These are phyloP conservation scores for Phrynocephalus versicolor DNA, from an alignment of 2,113 vertebrate species.

Conservation along the genomic window DNA sequence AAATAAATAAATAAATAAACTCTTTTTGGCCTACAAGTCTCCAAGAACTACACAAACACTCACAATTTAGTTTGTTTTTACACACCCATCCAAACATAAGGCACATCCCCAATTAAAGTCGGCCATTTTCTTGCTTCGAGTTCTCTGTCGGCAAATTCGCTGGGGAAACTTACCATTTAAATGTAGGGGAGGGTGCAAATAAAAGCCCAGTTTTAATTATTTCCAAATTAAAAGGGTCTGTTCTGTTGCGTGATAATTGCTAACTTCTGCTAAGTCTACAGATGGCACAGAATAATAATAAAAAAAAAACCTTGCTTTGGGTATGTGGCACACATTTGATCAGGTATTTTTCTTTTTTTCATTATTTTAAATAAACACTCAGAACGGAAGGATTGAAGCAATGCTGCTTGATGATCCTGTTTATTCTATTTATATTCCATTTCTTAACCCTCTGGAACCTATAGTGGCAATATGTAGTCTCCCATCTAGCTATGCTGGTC, in stretches of 20 bases:
- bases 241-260: slow-evolving; percentile 34
- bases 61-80: background rate
- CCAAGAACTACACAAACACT: no score
- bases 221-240: background rate
- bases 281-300: slow-evolving; percentile 21
- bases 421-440: background rate
- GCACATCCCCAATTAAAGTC: slow-evolving; percentile 26
- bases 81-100: background rate
- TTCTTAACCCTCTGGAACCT: no score
- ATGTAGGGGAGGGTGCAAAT: background rate
- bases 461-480: no score
- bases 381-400: background rate
- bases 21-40: no score
- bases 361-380: background rate
- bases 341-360: background rate
- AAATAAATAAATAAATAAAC: no score
- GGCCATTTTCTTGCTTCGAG: slow-evolving; percentile 20
- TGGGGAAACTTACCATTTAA: background rate
- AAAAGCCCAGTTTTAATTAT: slow-evolving; percentile 27
- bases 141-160: background rate
- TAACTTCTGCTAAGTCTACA: slow-evolving; percentile 35
- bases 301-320: slow-evolving; percentile 21
- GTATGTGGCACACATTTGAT: slow-evolving; percentile 6
- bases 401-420: background rate
- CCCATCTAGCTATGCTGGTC: background rate